Conservation (phyloP, 2,888 invertebrate genomes). For the Aelia acuminata region DNA sequence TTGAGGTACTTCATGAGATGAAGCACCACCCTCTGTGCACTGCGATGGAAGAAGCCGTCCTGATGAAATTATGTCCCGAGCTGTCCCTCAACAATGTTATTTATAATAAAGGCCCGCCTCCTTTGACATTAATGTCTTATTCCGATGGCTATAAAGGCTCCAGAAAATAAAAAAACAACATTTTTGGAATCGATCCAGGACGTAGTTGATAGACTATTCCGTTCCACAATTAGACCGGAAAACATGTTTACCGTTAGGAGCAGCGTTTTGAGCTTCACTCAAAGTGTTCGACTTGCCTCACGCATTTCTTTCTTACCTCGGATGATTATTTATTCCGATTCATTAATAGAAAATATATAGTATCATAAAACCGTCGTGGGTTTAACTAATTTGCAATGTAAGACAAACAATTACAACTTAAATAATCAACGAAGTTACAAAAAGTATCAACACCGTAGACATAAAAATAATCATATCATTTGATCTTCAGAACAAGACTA, state of each 20-base stretch:
- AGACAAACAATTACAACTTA: too few species aligned
- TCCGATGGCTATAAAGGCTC: neutral
- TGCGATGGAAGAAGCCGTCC: neutral
- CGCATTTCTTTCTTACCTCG: neutral
- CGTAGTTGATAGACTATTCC: neutral
- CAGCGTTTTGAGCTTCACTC: neutral
- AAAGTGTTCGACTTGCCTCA: neutral
- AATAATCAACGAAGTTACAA: too few species aligned
- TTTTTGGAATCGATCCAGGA: neutral
- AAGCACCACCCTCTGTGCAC: neutral
- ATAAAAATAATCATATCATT: too few species aligned
- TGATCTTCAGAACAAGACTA: too few species aligned
- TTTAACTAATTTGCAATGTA: too few species aligned
- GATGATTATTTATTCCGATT: neutral
- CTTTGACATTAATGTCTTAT: conserved; percentile 11
- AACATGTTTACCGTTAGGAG: conserved; percentile 22
- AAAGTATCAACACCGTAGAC: too few species aligned
- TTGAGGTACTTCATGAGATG: neutral
- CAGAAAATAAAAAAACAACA: conserved; percentile 18
- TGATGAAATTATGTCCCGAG: neutral
- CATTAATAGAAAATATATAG: neutral
- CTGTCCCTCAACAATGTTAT: neutral
- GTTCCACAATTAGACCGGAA: conserved; percentile 16
- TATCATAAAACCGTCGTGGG: neutral
- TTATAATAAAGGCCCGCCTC: neutral